Conservation (phyloP, 1,140 invertebrate species). For the Zaprionus davidi region DNA sequence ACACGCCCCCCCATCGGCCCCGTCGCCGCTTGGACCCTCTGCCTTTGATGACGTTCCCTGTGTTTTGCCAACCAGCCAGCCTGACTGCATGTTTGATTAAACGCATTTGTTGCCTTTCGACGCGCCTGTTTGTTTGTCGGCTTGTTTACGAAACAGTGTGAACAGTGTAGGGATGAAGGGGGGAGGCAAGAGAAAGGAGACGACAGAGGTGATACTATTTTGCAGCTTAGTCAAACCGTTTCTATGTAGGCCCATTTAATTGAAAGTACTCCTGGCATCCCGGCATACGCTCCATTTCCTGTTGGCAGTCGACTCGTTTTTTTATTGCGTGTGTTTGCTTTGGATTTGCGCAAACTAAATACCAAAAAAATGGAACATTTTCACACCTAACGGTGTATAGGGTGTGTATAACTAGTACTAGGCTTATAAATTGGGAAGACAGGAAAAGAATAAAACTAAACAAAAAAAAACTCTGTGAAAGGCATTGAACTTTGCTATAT, state of each 20-base stretch:
- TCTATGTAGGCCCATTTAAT: conserved; percentile 45
- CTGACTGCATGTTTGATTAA: conserved; percentile 75
- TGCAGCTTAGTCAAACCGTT: conserved; percentile 42
- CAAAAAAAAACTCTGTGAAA: neutral
- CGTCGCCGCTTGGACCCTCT: neutral
- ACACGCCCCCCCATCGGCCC: conserved; percentile 10
- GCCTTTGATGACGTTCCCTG: conserved; percentile 42
- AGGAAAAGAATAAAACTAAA: neutral
- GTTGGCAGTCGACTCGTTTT: conserved; percentile 28
- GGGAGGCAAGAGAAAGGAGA: neutral
- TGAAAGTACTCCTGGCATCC: conserved; percentile 36
- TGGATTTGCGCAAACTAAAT: conserved; percentile 9
- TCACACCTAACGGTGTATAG: neutral
- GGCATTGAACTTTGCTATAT: neutral
- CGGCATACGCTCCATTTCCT: conserved; percentile 42
- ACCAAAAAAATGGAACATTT: neutral
- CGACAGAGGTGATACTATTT: conserved; percentile 9
- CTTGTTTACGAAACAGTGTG: conserved; percentile 25
- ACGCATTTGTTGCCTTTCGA: conserved; percentile 81
- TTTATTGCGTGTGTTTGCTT: conserved; percentile 25
- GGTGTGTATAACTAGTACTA: neutral
- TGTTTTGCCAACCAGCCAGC: neutral
- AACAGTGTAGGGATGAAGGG: neutral
- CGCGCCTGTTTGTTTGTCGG: conserved; percentile 44
- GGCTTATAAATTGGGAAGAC: neutral